Conservation (phyloP, 2,888 invertebrate genomes). For the Sarcophaga variegata region DNA sequence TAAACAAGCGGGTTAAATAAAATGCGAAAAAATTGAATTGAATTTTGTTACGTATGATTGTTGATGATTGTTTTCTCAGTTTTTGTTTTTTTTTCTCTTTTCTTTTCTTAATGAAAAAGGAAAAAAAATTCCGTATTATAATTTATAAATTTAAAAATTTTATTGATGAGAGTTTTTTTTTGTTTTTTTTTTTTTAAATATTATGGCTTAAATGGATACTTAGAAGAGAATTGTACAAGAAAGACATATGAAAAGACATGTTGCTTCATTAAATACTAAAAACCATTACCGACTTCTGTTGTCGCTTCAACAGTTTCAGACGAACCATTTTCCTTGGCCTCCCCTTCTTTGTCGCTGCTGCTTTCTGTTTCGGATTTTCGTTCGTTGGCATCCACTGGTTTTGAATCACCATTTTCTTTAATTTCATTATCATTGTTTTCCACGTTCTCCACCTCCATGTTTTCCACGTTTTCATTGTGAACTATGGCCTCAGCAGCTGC, state of each 20-base stretch:
- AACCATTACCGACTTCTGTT: slow-evolving; percentile 76
- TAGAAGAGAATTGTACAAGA: not conserved
- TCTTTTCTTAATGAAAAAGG: no score
- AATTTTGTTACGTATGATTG: slow-evolving; percentile 60
- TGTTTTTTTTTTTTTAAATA: slow-evolving; percentile 21
- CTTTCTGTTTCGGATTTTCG: slow-evolving; percentile 58
- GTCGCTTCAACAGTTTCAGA: slow-evolving; percentile 46
- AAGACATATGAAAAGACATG: not conserved
- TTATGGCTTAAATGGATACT: not conserved
- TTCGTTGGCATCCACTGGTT: not conserved
- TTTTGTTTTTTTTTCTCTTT: not conserved
- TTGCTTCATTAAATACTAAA: slow-evolving; percentile 70
- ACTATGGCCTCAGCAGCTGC: not conserved
- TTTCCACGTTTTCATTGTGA: not conserved
- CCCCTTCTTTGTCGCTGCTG: slow-evolving; percentile 44
- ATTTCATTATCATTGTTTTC: slow-evolving; percentile 11
- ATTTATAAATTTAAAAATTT: not conserved
- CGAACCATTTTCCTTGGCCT: not conserved
- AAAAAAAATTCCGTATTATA: no score
- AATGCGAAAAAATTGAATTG: slow-evolving; percentile 53
- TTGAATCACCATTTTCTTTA: slow-evolving; percentile 61
- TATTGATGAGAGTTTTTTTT: not conserved
- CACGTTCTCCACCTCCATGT: not conserved
- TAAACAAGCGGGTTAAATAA: no score
- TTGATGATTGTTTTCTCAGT: not conserved